Evolutionary conservation across 2,888 invertebrate species (phyloP).

Genomic region (Scaptomyza polygonia): DNA sequence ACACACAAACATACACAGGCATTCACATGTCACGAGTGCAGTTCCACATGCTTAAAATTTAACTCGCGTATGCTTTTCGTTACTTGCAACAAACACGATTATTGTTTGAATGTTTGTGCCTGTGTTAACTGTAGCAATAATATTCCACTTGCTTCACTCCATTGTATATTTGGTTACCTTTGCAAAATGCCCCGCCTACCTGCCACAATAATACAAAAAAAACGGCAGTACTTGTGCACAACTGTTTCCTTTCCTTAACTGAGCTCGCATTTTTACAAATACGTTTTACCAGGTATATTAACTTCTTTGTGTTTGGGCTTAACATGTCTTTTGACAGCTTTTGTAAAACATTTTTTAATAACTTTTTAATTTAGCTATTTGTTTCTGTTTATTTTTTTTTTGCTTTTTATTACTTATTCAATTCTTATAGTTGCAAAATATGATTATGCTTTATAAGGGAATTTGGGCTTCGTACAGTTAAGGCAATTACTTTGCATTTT

Average conservation of each 20-base stretch:
- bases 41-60: slow-evolving; percentile 58
- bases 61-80: slow-evolving; percentile 52
- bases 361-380: not conserved
- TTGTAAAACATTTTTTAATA: not conserved
- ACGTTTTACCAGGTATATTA: not conserved
- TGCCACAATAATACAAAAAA: slow-evolving; percentile 17
- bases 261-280: slow-evolving; percentile 1
- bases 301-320: not conserved
- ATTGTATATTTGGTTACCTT: slow-evolving; percentile 25
- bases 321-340: not conserved
- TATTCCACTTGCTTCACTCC: slow-evolving; percentile 36
- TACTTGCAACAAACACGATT: slow-evolving; percentile 17
- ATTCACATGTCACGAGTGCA: slow-evolving; percentile 7
- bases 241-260: slow-evolving; percentile 27
- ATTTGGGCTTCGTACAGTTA: slow-evolving; percentile 20
- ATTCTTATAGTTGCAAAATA: too few relatives aligned
- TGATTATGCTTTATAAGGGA: slow-evolving; percentile 12
- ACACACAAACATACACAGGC: slow-evolving; percentile 1
- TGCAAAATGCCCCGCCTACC: not conserved
- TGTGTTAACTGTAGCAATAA: slow-evolving; percentile 66
- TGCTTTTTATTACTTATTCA: too few relatives aligned
- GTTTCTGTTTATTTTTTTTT: not conserved
- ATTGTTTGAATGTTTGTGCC: slow-evolving; percentile 21
- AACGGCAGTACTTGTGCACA: slow-evolving; percentile 3
- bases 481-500: not conserved